Percentiles rank a stretch among this genome's conserved stretches.
These are phyloP conservation scores for Agapornis roseicollis DNA, from an alignment of 2,113 vertebrate species.

Conservation along the genomic window DNA sequence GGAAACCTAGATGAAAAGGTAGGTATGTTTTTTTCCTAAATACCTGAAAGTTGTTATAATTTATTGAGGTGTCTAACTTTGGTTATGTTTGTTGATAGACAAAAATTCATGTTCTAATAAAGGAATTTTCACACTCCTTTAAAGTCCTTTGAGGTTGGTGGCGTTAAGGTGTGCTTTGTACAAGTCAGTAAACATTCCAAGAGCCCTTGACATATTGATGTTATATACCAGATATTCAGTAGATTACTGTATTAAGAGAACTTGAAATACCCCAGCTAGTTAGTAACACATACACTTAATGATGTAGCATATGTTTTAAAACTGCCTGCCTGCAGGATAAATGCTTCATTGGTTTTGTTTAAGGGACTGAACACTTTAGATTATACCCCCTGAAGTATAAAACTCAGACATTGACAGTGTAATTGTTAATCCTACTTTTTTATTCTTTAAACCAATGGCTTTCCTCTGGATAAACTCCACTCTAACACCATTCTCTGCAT, in stretches of 20 bases:
- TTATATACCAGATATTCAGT: not conserved
- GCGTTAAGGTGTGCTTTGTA: not conserved
- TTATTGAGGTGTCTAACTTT: not conserved
- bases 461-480: not conserved
- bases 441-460: not conserved
- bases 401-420: not conserved
- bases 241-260: not conserved
- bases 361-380: not conserved
- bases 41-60: not conserved
- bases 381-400: not conserved
- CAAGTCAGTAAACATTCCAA: not conserved
- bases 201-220: not conserved
- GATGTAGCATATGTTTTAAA: not conserved
- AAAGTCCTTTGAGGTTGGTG: not conserved
- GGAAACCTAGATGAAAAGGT: conserved; percentile 83
- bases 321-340: not conserved
- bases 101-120: not conserved
- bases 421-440: not conserved
- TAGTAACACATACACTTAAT: not conserved
- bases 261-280: not conserved
- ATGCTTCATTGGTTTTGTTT: not conserved
- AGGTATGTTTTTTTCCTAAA: not conserved
- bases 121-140: not conserved
- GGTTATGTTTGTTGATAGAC: not conserved
- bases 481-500: not conserved